Base-by-base conservation (phyloP, 2,113 vertebrate species). In the Sander lucioperca region DNA sequence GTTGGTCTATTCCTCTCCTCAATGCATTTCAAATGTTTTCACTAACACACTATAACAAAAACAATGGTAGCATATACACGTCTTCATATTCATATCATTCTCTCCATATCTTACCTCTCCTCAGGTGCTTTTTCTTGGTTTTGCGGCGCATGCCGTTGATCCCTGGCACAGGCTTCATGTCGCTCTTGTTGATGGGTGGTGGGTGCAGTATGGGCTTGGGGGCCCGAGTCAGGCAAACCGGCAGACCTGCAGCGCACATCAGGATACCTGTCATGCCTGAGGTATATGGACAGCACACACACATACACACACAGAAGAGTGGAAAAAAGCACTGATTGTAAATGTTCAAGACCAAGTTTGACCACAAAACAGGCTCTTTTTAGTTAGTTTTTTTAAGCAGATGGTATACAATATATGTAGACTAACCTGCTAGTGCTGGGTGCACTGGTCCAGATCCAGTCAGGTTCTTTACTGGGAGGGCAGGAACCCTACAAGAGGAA, bases 251-350 rank as follows among this genome's bases (percentile, higher is more conserved):
- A 0, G 98, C 98, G 16, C 98, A 98, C 95, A 99, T 96, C 88
- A 99, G 94, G 92, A 99, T 99, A 79, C 98, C 97, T 0, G 97
- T 99, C 97, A 99, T 99, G 70, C 98, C 98, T 99, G 94, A 82
- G 16, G 14, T 21, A 79, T 73, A 77, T 77, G 45, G 61, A 77
- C 62, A 80, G 11, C 33, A 85, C 66, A 4, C 1, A 83, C 23
- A 80, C 74, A 23, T 69, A 83, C 56, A 91, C 77, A 85, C 47
- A 88, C 13, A 86, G 45, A 64, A 77, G 53, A 82, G 71, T 77
- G 80, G 43, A 58, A 65, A 65, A 77, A 79, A 77, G 71, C 48
- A 84, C 62, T 53, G 56, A 78, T 72, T 45, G 54, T 74, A 15
- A 91, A 50, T 56, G 50, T 62, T 69, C 11, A 3, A 65, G 27